Evolutionary conservation across 2,797 vertebrate species (phyloP).

Genomic region (Microchirus variegatus): DNA sequence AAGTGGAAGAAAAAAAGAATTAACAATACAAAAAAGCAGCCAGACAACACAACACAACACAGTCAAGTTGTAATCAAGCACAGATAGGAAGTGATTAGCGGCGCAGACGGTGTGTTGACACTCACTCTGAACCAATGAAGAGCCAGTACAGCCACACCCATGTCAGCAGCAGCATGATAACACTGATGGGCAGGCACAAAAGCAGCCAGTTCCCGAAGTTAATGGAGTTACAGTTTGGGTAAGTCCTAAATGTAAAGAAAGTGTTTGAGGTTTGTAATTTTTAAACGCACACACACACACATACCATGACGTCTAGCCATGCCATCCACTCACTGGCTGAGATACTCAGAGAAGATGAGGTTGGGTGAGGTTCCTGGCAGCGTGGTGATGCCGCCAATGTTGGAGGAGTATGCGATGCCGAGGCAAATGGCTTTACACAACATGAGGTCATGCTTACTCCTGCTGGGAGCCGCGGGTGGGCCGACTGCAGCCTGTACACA

Average conservation of each 20-base stretch:
- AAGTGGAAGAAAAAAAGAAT: too few species aligned
- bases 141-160: conserved; percentile 94
- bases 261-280: background rate
- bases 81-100: background rate
- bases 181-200: conserved; percentile 85
- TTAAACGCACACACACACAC: background rate
- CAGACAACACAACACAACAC: background rate
- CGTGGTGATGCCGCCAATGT: conserved; percentile 90
- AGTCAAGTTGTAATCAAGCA: background rate
- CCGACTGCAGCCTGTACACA: background rate
- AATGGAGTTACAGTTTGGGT: conserved; percentile 84
- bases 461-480: background rate
- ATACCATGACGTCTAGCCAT: background rate
- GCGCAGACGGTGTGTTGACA: conserved; percentile 35
- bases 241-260: conserved; percentile 77
- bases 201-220: conserved; percentile 94
- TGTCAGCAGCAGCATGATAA: conserved; percentile 85
- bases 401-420: conserved; percentile 90
- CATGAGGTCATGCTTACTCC: conserved; percentile 43
- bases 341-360: conserved; percentile 91
- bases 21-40: background rate
- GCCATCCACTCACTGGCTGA: conserved; percentile 83
- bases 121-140: conserved; percentile 92
- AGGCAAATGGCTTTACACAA: conserved; percentile 91
- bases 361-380: conserved; percentile 93